Evolutionary conservation across 1,140 invertebrate genomes (phyloP).

Genomic region (Drosophila pseudoobscura): DNA sequence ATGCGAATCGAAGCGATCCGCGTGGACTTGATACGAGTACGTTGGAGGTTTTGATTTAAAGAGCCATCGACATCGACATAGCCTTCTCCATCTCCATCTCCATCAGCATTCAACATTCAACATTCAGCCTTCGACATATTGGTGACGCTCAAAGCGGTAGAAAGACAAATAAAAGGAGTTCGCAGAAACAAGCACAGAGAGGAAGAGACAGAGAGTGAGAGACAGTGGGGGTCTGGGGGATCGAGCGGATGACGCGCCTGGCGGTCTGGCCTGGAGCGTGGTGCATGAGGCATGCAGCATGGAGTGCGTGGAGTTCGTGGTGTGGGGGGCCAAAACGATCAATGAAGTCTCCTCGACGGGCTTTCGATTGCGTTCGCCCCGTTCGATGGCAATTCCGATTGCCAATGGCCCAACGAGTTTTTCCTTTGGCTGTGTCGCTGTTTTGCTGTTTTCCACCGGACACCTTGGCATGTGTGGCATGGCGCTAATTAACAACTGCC

Average conservation of each 20-base stretch:
- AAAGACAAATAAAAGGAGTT: slow-evolving; percentile 34
- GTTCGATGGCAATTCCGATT: slow-evolving; percentile 30
- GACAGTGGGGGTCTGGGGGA: no score
- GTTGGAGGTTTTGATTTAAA: slow-evolving; percentile 72
- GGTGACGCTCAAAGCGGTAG: slow-evolving; percentile 61
- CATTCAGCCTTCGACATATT: slow-evolving; percentile 61
- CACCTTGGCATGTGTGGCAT: slow-evolving; percentile 71
- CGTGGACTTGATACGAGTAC: slow-evolving; percentile 43
- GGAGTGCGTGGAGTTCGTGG: slow-evolving; percentile 6
- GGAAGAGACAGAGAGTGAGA: not conserved
- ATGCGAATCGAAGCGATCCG: slow-evolving; percentile 63
- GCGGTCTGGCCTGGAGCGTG: slow-evolving; percentile 56
- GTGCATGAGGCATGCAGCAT: not conserved
- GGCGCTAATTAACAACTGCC: slow-evolving; percentile 83
- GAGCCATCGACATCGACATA: slow-evolving; percentile 26
- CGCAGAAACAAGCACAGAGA: slow-evolving; percentile 51
- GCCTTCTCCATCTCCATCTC: slow-evolving; percentile 15
- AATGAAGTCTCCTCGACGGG: slow-evolving; percentile 56
- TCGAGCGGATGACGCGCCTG: slow-evolving; percentile 63
- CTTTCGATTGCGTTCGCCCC: slow-evolving; percentile 36
- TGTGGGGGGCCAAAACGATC: slow-evolving; percentile 63
- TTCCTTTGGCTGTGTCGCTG: slow-evolving; percentile 1
- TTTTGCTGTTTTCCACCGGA: slow-evolving; percentile 46
- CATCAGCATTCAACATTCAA: slow-evolving; percentile 20
- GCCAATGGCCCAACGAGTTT: slow-evolving; percentile 15